phyloP scores from a whole-genome alignment of 2,113 vertebrate species.

The Falcunculus frontatus region DNA sequence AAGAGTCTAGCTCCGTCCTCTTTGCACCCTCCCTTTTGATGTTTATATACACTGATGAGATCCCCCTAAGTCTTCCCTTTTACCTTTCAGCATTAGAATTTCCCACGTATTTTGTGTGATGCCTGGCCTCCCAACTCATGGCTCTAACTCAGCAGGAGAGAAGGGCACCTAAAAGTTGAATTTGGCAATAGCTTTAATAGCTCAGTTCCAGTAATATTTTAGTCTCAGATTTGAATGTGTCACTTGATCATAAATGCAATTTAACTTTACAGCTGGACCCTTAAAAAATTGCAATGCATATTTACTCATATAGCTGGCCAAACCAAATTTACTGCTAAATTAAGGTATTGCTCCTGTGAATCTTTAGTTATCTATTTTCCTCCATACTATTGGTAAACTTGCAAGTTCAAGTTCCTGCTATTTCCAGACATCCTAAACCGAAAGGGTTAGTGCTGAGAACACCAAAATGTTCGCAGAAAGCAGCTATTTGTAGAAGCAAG shows the following conservation, averaged over 20 bases:
- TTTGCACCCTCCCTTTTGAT: not conserved
- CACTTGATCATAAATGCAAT: not conserved
- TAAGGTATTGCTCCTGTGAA: not conserved
- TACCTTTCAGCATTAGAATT: not conserved
- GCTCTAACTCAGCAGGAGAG: not conserved
- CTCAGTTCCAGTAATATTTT: not conserved
- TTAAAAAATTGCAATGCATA: not conserved
- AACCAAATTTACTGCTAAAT: not conserved
- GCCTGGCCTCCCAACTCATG: not conserved
- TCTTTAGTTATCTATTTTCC: not conserved
- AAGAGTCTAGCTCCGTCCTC: not conserved
- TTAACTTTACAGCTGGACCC: not conserved
- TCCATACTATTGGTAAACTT: not conserved
- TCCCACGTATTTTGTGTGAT: not conserved
- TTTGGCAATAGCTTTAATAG: not conserved
- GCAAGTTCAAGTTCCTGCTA: not conserved
- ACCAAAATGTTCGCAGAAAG: not conserved
- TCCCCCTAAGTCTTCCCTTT: not conserved
- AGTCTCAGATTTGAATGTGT: not conserved
- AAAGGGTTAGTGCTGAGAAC: not conserved
- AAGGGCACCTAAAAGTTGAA: not conserved
- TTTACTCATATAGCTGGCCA: not conserved
- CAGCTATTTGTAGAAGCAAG: not conserved
- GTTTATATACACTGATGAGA: not conserved
- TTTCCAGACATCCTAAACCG: not conserved